Evolutionary conservation across 2,888 invertebrate species (phyloP).

Genomic region (Mystacides longicornis): DNA sequence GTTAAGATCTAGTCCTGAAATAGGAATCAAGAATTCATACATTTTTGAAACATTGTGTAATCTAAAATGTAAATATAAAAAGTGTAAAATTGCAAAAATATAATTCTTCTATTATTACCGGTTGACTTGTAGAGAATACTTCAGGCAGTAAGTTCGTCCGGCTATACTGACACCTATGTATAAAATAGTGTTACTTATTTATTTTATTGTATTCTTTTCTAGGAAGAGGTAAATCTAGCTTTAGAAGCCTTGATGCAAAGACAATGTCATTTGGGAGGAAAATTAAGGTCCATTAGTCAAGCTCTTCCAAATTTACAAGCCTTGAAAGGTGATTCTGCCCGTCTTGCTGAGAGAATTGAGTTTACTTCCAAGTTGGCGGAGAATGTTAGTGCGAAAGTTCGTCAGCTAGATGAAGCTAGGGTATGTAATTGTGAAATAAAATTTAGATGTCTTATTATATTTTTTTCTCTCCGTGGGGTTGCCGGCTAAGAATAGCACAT

Average conservation of each 20-base stretch:
- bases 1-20: too few relatives aligned
- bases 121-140: too few relatives aligned
- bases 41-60: too few relatives aligned
- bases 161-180: not conserved
- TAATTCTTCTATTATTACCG: too few relatives aligned
- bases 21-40: too few relatives aligned
- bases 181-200: slow-evolving; percentile 2
- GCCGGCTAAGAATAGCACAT: too few relatives aligned
- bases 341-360: slow-evolving; percentile 76
- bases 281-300: slow-evolving; percentile 72
- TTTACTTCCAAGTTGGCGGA: slow-evolving; percentile 84
- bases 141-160: too few relatives aligned
- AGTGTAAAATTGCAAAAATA: too few relatives aligned
- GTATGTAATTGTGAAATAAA: too few relatives aligned
- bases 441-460: too few relatives aligned
- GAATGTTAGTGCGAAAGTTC: slow-evolving; percentile 92
- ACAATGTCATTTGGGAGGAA: slow-evolving; percentile 70
- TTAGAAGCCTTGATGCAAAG: slow-evolving; percentile 64
- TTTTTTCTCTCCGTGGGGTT: too few relatives aligned
- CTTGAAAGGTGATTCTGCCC: slow-evolving; percentile 70
- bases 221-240: slow-evolving; percentile 65
- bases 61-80: too few relatives aligned
- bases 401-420: slow-evolving; percentile 86
- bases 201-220: slow-evolving; percentile 24
- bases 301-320: slow-evolving; percentile 72